phyloP scores from a whole-genome alignment of 1,140 invertebrate genomes.

The Sycobia sp. region DNA sequence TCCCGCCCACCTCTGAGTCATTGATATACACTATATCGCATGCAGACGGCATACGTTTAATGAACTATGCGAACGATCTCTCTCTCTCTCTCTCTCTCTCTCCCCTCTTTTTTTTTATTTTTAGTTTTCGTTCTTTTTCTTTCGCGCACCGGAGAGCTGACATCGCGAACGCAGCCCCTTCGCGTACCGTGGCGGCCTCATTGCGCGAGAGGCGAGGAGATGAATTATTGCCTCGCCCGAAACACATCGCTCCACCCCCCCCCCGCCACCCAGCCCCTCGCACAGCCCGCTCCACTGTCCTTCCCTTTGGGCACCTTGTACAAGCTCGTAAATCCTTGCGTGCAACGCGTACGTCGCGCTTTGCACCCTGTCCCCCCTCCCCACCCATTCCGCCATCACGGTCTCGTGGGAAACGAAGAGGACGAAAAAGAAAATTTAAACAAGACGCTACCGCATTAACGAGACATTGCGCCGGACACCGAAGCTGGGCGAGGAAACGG shows the following conservation, averaged over 20 bases:
- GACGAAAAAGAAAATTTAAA: constrained; percentile 10
- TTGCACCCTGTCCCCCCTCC: neutral
- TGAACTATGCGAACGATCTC: no score
- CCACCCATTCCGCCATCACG: neutral
- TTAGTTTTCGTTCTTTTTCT: no score
- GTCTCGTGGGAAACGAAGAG: neutral
- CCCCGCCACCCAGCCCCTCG: no score
- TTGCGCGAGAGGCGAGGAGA: neutral
- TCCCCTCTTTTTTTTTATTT: no score
- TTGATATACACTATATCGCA: no score
- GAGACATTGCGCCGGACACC: neutral
- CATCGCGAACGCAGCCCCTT: no score
- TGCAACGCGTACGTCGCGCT: constrained; percentile 4
- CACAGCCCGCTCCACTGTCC: neutral
- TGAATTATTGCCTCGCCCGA: constrained; percentile 12
- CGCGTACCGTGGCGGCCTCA: no score
- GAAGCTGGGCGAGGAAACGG: neutral
- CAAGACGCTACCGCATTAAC: neutral
- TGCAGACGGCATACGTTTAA: no score
- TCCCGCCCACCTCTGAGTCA: no score
- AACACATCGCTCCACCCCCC: neutral
- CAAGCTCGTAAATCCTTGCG: constrained; percentile 18
- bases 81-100: no score
- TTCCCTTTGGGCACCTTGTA: neutral
- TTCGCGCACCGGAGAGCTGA: no score